A percentile compares a stretch with the other conserved stretches of the same genome.
Evolutionary conservation across 2,797 vertebrate species (phyloP).

Genomic region (Parauchenoglanis punctatus): DNA sequence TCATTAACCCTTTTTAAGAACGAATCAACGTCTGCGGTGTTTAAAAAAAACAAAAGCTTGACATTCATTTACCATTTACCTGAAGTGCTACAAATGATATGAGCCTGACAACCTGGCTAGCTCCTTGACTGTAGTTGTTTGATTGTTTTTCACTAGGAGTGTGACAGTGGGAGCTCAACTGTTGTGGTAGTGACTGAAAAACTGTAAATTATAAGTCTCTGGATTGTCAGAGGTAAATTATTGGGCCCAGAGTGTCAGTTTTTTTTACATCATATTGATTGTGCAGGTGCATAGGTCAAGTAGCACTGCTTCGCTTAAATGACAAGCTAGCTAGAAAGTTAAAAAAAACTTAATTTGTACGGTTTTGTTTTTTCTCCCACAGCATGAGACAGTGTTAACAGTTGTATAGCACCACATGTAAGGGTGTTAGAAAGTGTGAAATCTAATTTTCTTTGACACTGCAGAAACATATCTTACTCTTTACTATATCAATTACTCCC

Average conservation of each 20-base stretch:
- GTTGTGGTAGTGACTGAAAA: background rate
- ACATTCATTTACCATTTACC: background rate
- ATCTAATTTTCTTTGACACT: background rate
- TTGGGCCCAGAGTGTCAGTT: background rate
- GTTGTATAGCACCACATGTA: background rate
- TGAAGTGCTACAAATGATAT: background rate
- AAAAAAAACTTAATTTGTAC: background rate
- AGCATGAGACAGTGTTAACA: background rate
- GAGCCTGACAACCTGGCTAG: background rate
- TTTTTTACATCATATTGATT: background rate
- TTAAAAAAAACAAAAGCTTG: background rate
- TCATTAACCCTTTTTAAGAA: background rate
- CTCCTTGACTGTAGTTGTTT: background rate
- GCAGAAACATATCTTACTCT: background rate
- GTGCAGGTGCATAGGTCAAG: background rate
- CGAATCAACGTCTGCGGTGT: background rate
- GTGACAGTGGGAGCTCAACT: background rate
- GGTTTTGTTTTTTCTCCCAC: background rate
- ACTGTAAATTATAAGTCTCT: background rate
- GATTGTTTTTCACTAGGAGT: background rate
- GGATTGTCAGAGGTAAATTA: background rate
- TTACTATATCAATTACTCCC: background rate
- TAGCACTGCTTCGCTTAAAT: background rate
- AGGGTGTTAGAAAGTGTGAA: background rate
- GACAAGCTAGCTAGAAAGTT: background rate